Percentiles rank a stretch among this genome's conserved stretches.
These are phyloP conservation scores for Nesogale talazaci DNA, from an alignment of 2,113 vertebrate genomes.

Conservation along the genomic window DNA sequence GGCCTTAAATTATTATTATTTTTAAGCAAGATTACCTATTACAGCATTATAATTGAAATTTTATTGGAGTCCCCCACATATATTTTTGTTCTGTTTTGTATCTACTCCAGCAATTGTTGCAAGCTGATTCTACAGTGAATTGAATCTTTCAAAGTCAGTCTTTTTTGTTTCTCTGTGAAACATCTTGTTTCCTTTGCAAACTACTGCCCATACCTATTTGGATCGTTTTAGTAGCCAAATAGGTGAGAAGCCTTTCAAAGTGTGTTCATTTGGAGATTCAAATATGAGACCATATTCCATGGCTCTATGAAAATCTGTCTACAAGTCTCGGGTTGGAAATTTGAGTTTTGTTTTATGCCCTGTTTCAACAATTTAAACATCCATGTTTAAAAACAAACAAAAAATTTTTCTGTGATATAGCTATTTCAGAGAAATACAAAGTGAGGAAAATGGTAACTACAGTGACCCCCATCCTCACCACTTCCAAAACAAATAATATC, in stretches of 20 bases:
- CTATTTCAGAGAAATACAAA: constrained; percentile 19
- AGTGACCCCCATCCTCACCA: not conserved
- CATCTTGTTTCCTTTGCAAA: constrained; percentile 66
- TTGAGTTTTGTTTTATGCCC: constrained; percentile 65
- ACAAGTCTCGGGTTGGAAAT: constrained; percentile 39
- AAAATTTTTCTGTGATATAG: constrained; percentile 6
- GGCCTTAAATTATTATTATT: constrained; percentile 10
- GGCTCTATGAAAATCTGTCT: constrained; percentile 6
- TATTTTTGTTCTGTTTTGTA: constrained; percentile 80
- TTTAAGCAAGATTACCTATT: constrained; percentile 75
- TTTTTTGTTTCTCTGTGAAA: constrained; percentile 50
- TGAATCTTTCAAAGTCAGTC: constrained; percentile 65
- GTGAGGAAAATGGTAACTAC: not conserved
- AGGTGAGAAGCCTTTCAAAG: constrained; percentile 58
- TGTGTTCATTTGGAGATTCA: constrained; percentile 60
- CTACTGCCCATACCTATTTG: constrained; percentile 53
- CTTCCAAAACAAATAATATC: not conserved
- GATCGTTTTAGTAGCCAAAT: constrained; percentile 50
- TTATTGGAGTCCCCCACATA: constrained; percentile 70
- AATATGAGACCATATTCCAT: constrained; percentile 52
- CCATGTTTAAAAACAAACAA: constrained; percentile 60
- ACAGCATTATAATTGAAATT: constrained; percentile 79
- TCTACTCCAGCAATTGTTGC: constrained; percentile 64
- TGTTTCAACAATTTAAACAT: constrained; percentile 42
- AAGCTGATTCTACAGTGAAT: constrained; percentile 69